Evolutionary conservation across 2,888 invertebrate species (phyloP).

Genomic region (Lithophane leautieri): DNA sequence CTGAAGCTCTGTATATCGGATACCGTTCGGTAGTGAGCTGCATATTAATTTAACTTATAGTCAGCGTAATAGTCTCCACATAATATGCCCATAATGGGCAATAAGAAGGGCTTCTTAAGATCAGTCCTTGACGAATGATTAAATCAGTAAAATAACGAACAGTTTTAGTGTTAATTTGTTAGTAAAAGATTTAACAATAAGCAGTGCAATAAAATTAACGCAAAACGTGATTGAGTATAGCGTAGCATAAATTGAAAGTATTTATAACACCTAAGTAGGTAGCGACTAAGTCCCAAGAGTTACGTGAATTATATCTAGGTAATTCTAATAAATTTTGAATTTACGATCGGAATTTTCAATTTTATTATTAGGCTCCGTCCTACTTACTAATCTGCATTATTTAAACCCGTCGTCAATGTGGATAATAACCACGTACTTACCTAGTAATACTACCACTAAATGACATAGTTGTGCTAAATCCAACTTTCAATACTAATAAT

Average conservation of each 20-base stretch:
- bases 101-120: background rate
- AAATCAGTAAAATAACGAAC: background rate
- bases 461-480: background rate
- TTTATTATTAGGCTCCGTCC: background rate
- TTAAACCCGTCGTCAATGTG: background rate
- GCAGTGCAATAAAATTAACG: background rate
- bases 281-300: background rate
- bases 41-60: background rate
- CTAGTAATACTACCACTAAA: background rate
- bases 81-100: background rate
- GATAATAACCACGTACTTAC: background rate
- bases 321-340: conserved; percentile 23
- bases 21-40: background rate
- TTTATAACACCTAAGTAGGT: conserved; percentile 6
- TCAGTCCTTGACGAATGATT: too few species aligned
- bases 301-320: background rate
- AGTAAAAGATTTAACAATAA: background rate
- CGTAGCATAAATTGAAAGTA: background rate
- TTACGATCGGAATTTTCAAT: conserved; percentile 7
- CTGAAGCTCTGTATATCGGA: conserved; percentile 11
- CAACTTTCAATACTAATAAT: conserved; percentile 10
- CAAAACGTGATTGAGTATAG: background rate
- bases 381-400: conserved; percentile 1
- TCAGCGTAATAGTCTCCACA: background rate
- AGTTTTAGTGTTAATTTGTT: background rate